Base-by-base conservation (phyloP, 2,888 invertebrate species). In the Philonicus albiceps region DNA sequence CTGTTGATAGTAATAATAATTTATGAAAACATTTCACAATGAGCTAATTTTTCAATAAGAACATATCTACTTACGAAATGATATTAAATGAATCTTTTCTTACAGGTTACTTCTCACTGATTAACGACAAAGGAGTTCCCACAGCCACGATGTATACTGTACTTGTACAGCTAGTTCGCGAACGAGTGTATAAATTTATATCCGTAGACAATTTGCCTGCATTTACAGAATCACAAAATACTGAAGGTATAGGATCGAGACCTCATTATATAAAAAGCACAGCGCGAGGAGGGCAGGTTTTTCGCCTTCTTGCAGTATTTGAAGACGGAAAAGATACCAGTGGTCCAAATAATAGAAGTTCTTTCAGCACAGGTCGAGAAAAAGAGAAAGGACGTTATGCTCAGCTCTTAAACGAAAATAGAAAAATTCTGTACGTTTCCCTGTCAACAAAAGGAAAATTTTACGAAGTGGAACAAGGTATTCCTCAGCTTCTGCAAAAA, bases 371-470 rank as follows among this genome's bases (percentile, higher is more conserved):
- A 31, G 90, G 92, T 0, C 90, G 92, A 1, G 91, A 92, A 89
- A 90, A 92, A 90, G 91, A 93, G 89, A 91, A 93, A 90, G 91
- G 93, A 89, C 93, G 96, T 90, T 96, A 96, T 91, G 96, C 96
- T 30, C 96, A 96, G 91, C 93, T 96, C 88, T 93, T 96, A 89
- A 95, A 95, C 91, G 95, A 95, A 88, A 95, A 94, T 91, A 95
- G 95, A 89, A 96, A 96, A 88, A 89, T 94, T 94, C 94, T 96
- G 89, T 96, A 95, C 92, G 95, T 96, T 89, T 95, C 96, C 34
- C 93, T 96, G 90, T 94, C 95, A 89, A 95, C 95, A 85, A 95
- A 96, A 91, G 96, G 96, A 73, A 95, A 96, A 91, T 94, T 96
- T 91, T 96, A 95, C 91, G 94, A 94, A 89, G 94, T 94, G 53